A percentile compares a stretch with the other conserved stretches of the same genome.
Evolutionary conservation across 2,797 vertebrate genomes (phyloP).

Genomic region (Esox masquinongy): DNA sequence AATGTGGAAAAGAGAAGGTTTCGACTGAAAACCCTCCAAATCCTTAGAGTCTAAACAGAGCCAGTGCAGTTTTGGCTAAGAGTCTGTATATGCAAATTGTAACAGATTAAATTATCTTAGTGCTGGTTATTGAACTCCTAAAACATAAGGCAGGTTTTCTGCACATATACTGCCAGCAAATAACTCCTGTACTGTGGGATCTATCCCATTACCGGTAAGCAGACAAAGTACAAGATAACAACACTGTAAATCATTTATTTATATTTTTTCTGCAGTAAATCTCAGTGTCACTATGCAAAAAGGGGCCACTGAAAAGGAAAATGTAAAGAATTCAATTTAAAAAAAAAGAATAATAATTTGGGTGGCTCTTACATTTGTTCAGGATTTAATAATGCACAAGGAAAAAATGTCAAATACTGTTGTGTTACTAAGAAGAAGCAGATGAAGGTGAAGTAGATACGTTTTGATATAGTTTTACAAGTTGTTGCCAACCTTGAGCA

Average conservation of each 20-base stretch:
- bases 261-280: not conserved
- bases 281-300: not conserved
- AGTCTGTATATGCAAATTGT: slow-evolving; percentile 6
- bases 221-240: not conserved
- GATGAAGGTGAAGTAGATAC: not conserved
- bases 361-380: not conserved
- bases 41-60: not conserved
- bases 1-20: slow-evolving; percentile 3
- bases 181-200: not conserved
- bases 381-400: not conserved
- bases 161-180: not conserved
- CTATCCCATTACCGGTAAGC: not conserved
- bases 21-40: slow-evolving; percentile 2
- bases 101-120: not conserved
- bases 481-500: not conserved
- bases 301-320: not conserved
- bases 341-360: not conserved
- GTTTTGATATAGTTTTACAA: not conserved
- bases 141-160: not conserved
- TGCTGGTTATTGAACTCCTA: not conserved
- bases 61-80: slow-evolving; percentile 6
- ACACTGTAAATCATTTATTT: not conserved
- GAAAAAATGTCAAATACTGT: not conserved
- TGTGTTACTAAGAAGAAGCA: not conserved
- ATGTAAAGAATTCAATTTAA: too few relatives aligned